A percentile compares a stretch with the other conserved stretches of the same genome.
Evolutionary conservation across 2,888 invertebrate genomes (phyloP).

Genomic region (Chrysolina americana): DNA sequence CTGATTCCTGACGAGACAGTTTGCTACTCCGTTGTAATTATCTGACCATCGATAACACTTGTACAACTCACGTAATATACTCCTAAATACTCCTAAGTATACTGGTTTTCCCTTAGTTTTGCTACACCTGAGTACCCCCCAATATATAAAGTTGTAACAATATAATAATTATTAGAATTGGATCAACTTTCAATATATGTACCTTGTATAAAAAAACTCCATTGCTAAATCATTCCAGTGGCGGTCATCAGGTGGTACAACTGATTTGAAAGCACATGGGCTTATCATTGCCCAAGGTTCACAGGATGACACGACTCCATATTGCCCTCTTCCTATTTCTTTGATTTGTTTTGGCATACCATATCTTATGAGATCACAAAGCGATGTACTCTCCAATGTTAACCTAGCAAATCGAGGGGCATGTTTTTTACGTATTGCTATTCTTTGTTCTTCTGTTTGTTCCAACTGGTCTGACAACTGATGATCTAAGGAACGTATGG

Average conservation of each 20-base stretch:
- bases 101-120: too few relatives aligned
- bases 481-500: slow-evolving; percentile 79
- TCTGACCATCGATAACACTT: too few relatives aligned
- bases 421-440: slow-evolving; percentile 82
- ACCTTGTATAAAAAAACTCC: slow-evolving; percentile 93
- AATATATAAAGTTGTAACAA: too few relatives aligned
- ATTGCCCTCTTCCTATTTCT: slow-evolving; percentile 87
- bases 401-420: slow-evolving; percentile 87
- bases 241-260: slow-evolving; percentile 89
- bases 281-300: slow-evolving; percentile 81
- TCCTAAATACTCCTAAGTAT: too few relatives aligned
- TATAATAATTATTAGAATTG: too few relatives aligned
- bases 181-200: slow-evolving; percentile 26
- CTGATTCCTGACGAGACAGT: too few relatives aligned
- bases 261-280: slow-evolving; percentile 90
- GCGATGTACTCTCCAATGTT: slow-evolving; percentile 86
- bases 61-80: too few relatives aligned
- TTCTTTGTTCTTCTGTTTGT: slow-evolving; percentile 85
- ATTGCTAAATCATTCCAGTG: slow-evolving; percentile 93
- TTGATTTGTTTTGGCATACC: slow-evolving; percentile 79
- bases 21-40: too few relatives aligned
- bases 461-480: slow-evolving; percentile 82
- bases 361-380: slow-evolving; percentile 83
- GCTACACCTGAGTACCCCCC: too few relatives aligned
- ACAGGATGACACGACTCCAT: slow-evolving; percentile 89